Base-by-base conservation (phyloP, 1,140 invertebrate species). In the Pomacea maculata region DNA sequence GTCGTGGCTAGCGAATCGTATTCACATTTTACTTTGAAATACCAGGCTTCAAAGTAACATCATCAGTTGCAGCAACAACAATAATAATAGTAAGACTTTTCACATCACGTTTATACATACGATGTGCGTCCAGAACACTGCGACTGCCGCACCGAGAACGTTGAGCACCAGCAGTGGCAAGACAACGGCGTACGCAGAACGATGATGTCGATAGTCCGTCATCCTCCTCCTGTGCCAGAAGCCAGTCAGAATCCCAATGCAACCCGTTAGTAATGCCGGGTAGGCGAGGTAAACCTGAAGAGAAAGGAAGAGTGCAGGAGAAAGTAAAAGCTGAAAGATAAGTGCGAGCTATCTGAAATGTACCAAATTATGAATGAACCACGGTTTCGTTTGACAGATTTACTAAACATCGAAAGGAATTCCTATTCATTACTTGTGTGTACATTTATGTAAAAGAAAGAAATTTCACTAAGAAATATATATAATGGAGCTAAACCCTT, bases 231-330 rank as follows among this genome's bases (percentile, higher is more conserved):
- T 54, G 52, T 75, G 52, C 73, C 73, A 75, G 73, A 75, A 75
- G 14, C 55, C 73, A n/a, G 52, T 19, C 54, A 75, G 21, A 52
- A 75, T 57, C 21, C 73, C 73, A 15, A 75, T 55, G 15, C 73
- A 55, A 12, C 73, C 73, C 73, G 73, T 75, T 55, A 75, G 0
- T 29, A 75, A 54, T 54, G 73, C 73, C 25, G 73, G 73, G 73
- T 75, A 75, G 10, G 73, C 73, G 8, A 75, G 54, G 54, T 75
- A 75, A 21, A 75, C 52, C 73, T 75, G 54, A 9, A 19, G 7
- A 8, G 19, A 68, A 21, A 68, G 9, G 10, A 21, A 70, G 34
- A 45, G 34, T 45, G 5, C 1, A 5, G 34, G 5, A 45, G 34
- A 2, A 5, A 45, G 34, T 45, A 45, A 5, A 45, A 45, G 5